Percentiles rank a stretch among this genome's conserved stretches.
These are phyloP conservation scores for Tetragonula carbonaria DNA, from an alignment of 2,888 invertebrate species.

Conservation along the genomic window DNA sequence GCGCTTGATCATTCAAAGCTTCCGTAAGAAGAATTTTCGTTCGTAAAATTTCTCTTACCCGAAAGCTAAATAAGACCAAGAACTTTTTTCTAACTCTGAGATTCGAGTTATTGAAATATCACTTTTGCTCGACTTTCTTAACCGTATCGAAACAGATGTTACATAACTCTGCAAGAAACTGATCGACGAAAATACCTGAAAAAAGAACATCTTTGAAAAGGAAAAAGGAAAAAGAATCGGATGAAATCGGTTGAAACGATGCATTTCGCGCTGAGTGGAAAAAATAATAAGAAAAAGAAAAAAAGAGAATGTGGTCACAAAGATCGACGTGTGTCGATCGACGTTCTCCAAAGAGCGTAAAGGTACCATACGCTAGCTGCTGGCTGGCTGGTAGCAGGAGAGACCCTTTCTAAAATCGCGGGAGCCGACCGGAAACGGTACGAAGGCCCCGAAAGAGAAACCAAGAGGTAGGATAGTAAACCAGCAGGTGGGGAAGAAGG, in stretches of 20 bases:
- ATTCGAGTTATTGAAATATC: too few relatives aligned
- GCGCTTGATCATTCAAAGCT: too few relatives aligned
- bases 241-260: neutral
- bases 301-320: neutral
- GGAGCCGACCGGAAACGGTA: slow-evolving; percentile 70
- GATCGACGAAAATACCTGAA: neutral
- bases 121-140: neutral
- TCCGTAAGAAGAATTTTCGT: too few relatives aligned
- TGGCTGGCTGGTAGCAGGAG: slow-evolving; percentile 41
- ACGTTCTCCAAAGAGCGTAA: slow-evolving; percentile 50
- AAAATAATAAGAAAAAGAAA: too few relatives aligned
- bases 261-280: neutral
- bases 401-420: slow-evolving; percentile 81
- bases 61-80: too few relatives aligned
- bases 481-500: slow-evolving; percentile 32
- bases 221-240: neutral
- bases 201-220: neutral
- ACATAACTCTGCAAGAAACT: neutral
- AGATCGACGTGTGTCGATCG: slow-evolving; percentile 17
- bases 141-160: neutral
- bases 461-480: slow-evolving; percentile 21
- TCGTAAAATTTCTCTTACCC: too few relatives aligned
- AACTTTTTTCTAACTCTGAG: too few relatives aligned
- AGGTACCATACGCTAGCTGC: slow-evolving; percentile 44
- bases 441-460: slow-evolving; percentile 57